A percentile compares a stretch with the other conserved stretches of the same genome.
phyloP scores from a whole-genome alignment of 2,113 vertebrate genomes.

The Ceyx margarethae region DNA sequence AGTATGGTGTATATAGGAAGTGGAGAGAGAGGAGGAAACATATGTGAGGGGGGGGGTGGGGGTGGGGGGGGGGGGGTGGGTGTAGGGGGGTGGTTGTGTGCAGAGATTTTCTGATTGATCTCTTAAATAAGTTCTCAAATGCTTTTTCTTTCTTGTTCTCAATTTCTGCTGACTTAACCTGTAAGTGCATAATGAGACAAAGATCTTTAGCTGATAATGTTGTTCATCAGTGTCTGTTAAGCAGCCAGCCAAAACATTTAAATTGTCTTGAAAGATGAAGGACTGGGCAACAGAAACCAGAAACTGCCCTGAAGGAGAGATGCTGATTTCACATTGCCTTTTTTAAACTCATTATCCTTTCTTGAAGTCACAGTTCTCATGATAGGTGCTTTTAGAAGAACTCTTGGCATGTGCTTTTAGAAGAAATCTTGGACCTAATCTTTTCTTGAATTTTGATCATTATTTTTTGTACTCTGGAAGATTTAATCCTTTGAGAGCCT shows the following conservation, averaged over 20 bases:
- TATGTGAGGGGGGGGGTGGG: too few relatives aligned
- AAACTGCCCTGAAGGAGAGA: not conserved
- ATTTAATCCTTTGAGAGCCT: not conserved
- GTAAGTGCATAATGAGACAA: not conserved
- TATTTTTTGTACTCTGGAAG: not conserved
- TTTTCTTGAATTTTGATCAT: not conserved
- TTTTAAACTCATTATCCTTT: not conserved
- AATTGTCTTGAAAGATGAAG: not conserved
- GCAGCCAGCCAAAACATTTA: not conserved
- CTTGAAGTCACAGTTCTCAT: not conserved
- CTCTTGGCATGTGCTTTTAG: not conserved
- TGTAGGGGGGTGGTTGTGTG: too few relatives aligned
- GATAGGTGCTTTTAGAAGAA: not conserved
- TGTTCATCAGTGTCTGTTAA: not conserved
- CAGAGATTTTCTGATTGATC: not conserved
- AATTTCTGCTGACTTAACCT: not conserved
- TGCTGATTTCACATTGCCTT: not conserved
- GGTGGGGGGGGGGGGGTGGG: too few relatives aligned
- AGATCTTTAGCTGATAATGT: not conserved
- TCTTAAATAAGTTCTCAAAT: not conserved
- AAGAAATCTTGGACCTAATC: not conserved
- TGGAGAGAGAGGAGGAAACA: too few relatives aligned
- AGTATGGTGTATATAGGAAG: too few relatives aligned
- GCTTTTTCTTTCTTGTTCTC: not conserved
- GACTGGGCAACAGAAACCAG: not conserved